Conservation (phyloP, 2,113 vertebrate genomes). For the Vidua chalybeata region DNA sequence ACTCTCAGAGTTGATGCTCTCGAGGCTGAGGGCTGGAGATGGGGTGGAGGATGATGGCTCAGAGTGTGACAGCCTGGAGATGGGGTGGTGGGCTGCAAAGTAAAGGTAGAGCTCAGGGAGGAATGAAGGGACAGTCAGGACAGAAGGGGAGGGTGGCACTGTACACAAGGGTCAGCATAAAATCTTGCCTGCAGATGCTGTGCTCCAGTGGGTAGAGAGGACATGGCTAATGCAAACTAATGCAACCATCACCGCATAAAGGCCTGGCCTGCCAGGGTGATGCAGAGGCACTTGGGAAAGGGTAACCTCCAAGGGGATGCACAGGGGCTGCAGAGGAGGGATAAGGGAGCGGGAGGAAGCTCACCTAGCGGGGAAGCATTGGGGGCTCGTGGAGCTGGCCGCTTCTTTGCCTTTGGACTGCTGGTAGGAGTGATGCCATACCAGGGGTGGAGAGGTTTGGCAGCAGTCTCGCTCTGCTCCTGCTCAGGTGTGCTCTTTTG, state of each 20-base stretch:
- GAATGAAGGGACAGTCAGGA: not conserved
- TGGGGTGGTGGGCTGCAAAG: constrained; percentile 65
- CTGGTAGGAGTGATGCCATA: constrained; percentile 90
- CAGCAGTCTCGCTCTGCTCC: constrained; percentile 14
- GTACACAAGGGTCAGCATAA: rapidly evolving
- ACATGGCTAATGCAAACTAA: not conserved
- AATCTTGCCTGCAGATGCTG: not conserved
- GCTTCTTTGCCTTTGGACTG: constrained; percentile 84
- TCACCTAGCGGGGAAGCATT: constrained; percentile 75
- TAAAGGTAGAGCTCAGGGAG: constrained; percentile 6
- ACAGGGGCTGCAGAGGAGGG: not conserved
- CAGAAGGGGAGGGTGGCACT: not conserved
- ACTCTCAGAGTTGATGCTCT: constrained; percentile 86
- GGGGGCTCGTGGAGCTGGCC: constrained; percentile 85
- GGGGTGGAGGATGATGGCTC: constrained; percentile 90
- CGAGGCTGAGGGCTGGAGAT: constrained; percentile 90
- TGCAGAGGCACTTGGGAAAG: not conserved
- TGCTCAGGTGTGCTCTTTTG: not conserved
- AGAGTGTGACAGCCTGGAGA: constrained; percentile 78
- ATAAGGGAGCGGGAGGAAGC: not conserved
- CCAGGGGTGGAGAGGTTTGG: constrained; percentile 87
- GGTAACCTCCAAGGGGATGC: not conserved
- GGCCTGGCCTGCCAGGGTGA: not conserved
- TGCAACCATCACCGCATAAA: not conserved
- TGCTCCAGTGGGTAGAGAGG: not conserved